phyloP scores from a whole-genome alignment of 2,113 vertebrate species.

The Phasianus colchicus region DNA sequence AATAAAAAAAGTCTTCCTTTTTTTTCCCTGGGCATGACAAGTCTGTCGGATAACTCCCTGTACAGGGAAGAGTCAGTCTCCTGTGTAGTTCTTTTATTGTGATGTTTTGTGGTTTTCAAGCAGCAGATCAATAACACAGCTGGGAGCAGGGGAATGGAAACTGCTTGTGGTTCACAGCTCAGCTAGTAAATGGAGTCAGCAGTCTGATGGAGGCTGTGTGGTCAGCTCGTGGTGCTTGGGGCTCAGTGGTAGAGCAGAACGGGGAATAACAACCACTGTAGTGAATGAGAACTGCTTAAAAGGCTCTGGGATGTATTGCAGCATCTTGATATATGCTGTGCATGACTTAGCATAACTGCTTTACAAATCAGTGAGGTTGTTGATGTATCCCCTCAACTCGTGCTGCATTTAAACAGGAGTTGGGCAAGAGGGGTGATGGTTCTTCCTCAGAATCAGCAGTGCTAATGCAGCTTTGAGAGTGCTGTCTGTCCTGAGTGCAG shows the following conservation, averaged over 20 bases:
- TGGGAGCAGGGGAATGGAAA: not conserved
- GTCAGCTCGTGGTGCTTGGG: not conserved
- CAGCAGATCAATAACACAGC: not conserved
- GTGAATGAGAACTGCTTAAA: not conserved
- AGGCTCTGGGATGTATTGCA: not conserved
- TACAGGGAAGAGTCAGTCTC: not conserved
- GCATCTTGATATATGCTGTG: not conserved
- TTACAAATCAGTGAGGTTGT: not conserved
- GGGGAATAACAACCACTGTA: not conserved
- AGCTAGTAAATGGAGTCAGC: not conserved
- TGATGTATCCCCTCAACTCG: fast-evolving
- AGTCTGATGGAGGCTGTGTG: fast-evolving
- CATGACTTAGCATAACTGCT: not conserved
- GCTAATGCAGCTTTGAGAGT: not conserved
- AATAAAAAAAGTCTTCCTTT: not conserved
- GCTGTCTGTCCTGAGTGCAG: not conserved
- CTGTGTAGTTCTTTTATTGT: not conserved
- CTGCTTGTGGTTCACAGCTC: not conserved
- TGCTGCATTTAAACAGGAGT: not conserved
- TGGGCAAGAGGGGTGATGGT: not conserved
- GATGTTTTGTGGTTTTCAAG: not conserved
- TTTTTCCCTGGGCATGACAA: not conserved
- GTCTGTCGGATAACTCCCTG: not conserved
- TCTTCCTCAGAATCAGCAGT: not conserved
- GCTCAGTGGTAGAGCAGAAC: not conserved